Conservation (phyloP, 2,888 invertebrate species). For the Heteromyza rotundicornis region DNA sequence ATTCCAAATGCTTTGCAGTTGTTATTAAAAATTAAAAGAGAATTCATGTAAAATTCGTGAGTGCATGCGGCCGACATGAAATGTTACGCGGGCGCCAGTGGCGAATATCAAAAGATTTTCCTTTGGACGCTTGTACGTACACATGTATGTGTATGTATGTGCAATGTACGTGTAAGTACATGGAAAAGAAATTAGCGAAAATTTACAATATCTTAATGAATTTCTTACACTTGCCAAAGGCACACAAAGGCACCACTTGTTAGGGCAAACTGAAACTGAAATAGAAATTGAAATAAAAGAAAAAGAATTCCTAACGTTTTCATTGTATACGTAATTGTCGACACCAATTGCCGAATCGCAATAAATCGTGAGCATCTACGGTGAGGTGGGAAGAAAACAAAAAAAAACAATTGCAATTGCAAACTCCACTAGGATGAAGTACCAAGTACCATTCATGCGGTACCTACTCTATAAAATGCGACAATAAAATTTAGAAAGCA, state of each 20-base stretch:
- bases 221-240: no score
- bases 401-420: constrained; percentile 2
- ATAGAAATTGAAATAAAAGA: no score
- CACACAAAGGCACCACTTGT: no score
- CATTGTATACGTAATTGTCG: constrained; percentile 15
- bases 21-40: background rate
- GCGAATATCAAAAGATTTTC: background rate
- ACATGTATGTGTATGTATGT: constrained; percentile 1
- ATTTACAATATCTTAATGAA: no score
- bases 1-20: background rate
- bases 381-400: background rate
- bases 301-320: no score
- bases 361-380: constrained; percentile 13
- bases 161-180: no score
- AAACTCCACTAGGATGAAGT: constrained; percentile 13
- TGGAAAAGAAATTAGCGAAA: no score
- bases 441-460: no score
- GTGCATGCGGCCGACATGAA: background rate
- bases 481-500: background rate
- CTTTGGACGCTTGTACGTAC: background rate
- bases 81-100: background rate
- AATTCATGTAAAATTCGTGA: background rate
- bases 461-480: no score
- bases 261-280: no score
- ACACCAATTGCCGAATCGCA: constrained; percentile 12